Conservation (phyloP, 2,797 vertebrate species). For the Sarcoramphus papa region DNA sequence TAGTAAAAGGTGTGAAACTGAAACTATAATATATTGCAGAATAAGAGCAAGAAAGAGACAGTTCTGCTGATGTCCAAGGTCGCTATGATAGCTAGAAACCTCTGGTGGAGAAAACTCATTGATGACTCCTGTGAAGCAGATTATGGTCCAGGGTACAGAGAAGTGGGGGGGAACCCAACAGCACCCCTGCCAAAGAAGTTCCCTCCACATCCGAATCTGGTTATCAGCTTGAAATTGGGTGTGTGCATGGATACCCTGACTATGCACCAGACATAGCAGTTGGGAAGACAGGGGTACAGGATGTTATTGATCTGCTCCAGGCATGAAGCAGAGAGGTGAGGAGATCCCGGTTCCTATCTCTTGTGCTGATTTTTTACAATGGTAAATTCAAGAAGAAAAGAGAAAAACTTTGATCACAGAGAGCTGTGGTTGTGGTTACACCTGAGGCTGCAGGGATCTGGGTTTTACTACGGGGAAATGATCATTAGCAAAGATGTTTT, state of each 20-base stretch:
- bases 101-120: neutral
- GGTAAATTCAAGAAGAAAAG: neutral
- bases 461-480: neutral
- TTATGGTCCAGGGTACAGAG: neutral
- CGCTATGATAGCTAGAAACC: neutral
- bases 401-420: neutral
- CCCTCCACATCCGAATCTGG: neutral
- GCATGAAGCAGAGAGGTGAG: neutral
- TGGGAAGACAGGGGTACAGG: neutral
- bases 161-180: neutral
- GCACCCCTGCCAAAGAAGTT: neutral
- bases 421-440: neutral
- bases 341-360: neutral
- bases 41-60: neutral
- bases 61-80: neutral
- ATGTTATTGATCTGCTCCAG: neutral
- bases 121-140: neutral
- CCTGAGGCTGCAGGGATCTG: neutral
- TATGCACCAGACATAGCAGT: neutral
- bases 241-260: neutral
- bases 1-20: neutral
- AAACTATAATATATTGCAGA: neutral
- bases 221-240: neutral
- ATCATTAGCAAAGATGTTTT: neutral
- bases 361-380: neutral